Evolutionary conservation across 2,888 invertebrate genomes (phyloP).

Genomic region (Tetranychus piercei): DNA sequence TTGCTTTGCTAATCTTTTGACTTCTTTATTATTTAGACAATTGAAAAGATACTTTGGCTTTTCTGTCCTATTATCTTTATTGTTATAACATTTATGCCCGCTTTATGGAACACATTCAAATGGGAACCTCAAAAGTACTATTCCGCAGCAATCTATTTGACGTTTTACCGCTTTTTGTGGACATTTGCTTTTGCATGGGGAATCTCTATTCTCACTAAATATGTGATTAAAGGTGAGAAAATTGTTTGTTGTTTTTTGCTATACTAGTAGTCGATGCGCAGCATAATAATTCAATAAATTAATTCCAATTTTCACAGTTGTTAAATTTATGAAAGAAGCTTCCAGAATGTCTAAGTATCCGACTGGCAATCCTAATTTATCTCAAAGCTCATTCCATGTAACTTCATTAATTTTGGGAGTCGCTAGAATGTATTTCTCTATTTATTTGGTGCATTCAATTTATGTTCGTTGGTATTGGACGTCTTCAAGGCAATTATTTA

Average conservation of each 20-base stretch:
- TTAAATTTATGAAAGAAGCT: background rate
- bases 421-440: conserved; percentile 6
- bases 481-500: background rate
- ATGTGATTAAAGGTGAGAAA: background rate
- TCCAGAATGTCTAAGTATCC: background rate
- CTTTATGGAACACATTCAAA: conserved; percentile 10
- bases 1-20: background rate
- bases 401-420: background rate
- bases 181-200: conserved; percentile 4
- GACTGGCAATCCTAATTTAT: background rate
- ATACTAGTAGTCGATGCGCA: too few species aligned
- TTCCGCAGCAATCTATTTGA: background rate
- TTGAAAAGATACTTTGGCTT: background rate
- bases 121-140: background rate
- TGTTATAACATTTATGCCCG: conserved; percentile 3
- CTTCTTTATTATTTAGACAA: background rate
- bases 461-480: conserved; percentile 10
- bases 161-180: conserved; percentile 6
- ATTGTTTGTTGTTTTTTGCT: too few species aligned
- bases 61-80: background rate
- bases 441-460: conserved; percentile 8
- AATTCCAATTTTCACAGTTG: background rate
- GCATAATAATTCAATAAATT: too few species aligned
- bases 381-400: background rate
- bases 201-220: background rate